phyloP scores from a whole-genome alignment of 1,140 invertebrate genomes.

The Drosophila trapezifrons region DNA sequence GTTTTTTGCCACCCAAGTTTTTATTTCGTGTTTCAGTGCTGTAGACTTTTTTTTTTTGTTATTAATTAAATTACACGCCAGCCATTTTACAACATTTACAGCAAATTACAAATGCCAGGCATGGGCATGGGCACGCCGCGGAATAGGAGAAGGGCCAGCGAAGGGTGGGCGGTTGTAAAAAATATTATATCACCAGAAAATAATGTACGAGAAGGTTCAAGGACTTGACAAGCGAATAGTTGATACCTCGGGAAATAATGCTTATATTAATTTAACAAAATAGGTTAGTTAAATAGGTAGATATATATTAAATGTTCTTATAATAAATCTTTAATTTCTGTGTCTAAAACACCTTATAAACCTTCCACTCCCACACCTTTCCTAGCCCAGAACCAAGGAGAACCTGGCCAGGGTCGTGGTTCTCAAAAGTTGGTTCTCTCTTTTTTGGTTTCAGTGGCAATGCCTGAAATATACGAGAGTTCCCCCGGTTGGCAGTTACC shows the following conservation, averaged over 20 bases:
- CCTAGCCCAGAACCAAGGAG: slow-evolving; percentile 3
- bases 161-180: slow-evolving; percentile 39
- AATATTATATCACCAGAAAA: slow-evolving; percentile 76
- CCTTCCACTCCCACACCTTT: slow-evolving; percentile 1
- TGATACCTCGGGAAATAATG: slow-evolving; percentile 10
- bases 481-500: slow-evolving; percentile 46
- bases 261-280: background rate
- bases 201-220: slow-evolving; percentile 14
- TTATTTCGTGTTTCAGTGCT: slow-evolving; percentile 34
- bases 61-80: slow-evolving; percentile 82
- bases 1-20: slow-evolving; percentile 62
- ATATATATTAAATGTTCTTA: too few species aligned
- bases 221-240: background rate
- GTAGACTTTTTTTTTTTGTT: slow-evolving; percentile 52
- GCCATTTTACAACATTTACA: slow-evolving; percentile 82
- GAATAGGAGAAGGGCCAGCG: slow-evolving; percentile 1
- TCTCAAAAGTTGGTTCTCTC: slow-evolving; percentile 4
- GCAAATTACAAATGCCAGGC: slow-evolving; percentile 66
- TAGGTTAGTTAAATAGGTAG: too few species aligned
- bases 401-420: slow-evolving; percentile 14
- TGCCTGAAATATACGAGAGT: slow-evolving; percentile 35
- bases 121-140: slow-evolving; percentile 44
- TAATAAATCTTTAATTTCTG: too few species aligned
- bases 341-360: background rate
- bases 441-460: slow-evolving; percentile 37